Conservation (phyloP, 2,888 invertebrate genomes). For the Panopea generosa region DNA sequence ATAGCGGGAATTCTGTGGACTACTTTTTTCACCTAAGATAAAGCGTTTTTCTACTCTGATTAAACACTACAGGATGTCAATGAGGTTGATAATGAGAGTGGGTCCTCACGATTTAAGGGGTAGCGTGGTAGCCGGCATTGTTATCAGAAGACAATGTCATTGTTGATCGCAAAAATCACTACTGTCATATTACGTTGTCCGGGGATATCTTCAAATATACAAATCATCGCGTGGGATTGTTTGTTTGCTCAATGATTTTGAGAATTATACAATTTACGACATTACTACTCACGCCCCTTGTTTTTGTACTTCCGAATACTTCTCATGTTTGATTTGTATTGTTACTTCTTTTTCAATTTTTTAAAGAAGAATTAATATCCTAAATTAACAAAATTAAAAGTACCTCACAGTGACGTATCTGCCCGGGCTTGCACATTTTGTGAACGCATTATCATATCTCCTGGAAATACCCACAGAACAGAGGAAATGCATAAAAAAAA, state of each 20-base stretch:
- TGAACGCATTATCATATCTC: too few species aligned
- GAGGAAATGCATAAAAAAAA: too few species aligned
- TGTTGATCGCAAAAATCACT: slow-evolving; percentile 32
- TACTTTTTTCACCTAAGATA: slow-evolving; percentile 44
- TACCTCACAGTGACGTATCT: too few species aligned
- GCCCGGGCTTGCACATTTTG: too few species aligned
- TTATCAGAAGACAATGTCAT: slow-evolving; percentile 52
- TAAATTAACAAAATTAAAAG: too few species aligned
- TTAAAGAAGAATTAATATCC: too few species aligned
- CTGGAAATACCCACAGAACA: too few species aligned
- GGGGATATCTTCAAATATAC: too few species aligned
- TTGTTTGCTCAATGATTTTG: background rate
- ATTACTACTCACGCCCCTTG: too few species aligned
- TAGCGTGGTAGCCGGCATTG: slow-evolving; percentile 28
- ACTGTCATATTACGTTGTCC: slow-evolving; percentile 21
- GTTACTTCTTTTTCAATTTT: too few species aligned
- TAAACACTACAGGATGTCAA: slow-evolving; percentile 49
- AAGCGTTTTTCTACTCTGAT: slow-evolving; percentile 29
- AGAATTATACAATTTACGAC: too few species aligned
- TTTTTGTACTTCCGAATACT: too few species aligned
- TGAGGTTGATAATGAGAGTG: slow-evolving; percentile 44
- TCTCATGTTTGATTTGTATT: background rate
- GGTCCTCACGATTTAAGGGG: slow-evolving; percentile 43
- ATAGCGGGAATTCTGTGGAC: slow-evolving; percentile 37
- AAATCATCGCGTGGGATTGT: background rate